A percentile compares a stretch with the other conserved stretches of the same genome.
Evolutionary conservation across 2,888 invertebrate genomes (phyloP).

Genomic region (Temnothorax rugatulus): DNA sequence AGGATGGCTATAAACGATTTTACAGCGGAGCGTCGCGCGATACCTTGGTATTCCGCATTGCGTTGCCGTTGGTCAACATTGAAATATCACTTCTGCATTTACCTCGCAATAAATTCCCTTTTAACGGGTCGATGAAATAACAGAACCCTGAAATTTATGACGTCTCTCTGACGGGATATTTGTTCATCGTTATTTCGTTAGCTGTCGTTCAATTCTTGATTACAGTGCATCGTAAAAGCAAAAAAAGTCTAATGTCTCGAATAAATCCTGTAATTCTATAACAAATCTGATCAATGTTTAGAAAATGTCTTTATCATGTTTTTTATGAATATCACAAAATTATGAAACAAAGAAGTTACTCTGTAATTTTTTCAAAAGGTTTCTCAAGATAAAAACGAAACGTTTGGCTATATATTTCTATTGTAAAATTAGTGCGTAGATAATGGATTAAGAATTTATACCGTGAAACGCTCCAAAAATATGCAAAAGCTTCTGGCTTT

Average conservation of each 20-base stretch:
- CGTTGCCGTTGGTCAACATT: constrained; percentile 31
- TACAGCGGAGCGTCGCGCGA: constrained; percentile 6
- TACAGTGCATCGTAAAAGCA: background rate
- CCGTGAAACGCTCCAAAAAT: background rate
- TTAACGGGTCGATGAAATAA: background rate
- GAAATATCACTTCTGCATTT: constrained; percentile 40
- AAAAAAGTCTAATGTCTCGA: background rate
- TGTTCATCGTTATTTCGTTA: background rate
- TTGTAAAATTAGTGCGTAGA: background rate
- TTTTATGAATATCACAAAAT: background rate
- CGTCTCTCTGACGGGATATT: background rate
- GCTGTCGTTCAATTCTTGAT: background rate
- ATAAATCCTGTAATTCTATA: background rate
- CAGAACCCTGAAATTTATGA: constrained; percentile 8
- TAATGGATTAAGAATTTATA: constrained; percentile 8
- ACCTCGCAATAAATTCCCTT: constrained; percentile 22
- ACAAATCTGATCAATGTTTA: background rate
- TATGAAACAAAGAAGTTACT: background rate
- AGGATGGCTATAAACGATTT: constrained; percentile 30
- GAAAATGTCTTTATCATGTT: background rate
- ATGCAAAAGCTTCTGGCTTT: background rate
- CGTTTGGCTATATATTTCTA: background rate
- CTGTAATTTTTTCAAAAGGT: background rate
- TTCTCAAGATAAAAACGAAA: background rate
- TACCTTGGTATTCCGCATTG: background rate